Percentiles rank a stretch among this genome's conserved stretches.
These are phyloP conservation scores for Mormoops blainvillei DNA, from an alignment of 2,113 vertebrate species.

Conservation along the genomic window DNA sequence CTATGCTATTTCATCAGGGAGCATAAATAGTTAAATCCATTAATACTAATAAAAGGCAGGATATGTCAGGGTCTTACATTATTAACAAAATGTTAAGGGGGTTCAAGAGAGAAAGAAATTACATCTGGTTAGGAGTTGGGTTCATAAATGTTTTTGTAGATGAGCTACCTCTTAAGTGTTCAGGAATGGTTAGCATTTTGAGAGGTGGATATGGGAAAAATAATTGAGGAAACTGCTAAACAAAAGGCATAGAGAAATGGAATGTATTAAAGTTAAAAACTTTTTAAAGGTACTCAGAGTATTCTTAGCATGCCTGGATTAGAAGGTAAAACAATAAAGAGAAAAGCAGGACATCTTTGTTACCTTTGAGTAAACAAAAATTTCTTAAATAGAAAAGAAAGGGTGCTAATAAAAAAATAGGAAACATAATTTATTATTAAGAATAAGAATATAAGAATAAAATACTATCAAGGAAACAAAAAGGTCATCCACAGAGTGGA, in stretches of 20 bases:
- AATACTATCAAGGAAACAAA: neutral
- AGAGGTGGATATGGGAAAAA: neutral
- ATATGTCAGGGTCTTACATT: neutral
- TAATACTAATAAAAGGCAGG: neutral
- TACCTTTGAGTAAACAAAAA: neutral
- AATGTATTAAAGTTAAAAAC: neutral
- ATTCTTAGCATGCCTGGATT: neutral
- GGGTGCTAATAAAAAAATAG: neutral
- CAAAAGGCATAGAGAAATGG: neutral
- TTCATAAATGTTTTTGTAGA: neutral
- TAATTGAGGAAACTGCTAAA: neutral
- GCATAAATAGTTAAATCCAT: neutral
- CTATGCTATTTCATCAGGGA: neutral
- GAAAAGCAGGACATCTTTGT: neutral
- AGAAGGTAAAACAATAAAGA: conserved; percentile 3
- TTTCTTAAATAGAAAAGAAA: conserved; percentile 6
- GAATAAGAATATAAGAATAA: neutral
- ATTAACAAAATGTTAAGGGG: neutral
- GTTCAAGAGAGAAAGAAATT: neutral
- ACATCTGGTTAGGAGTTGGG: neutral
- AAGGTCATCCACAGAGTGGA: neutral
- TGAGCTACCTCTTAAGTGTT: neutral
- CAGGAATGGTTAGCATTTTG: neutral
- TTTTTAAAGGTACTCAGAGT: neutral
- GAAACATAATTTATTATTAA: neutral